Conservation (phyloP, 2,888 invertebrate genomes). For the Pollenia amentaria region DNA sequence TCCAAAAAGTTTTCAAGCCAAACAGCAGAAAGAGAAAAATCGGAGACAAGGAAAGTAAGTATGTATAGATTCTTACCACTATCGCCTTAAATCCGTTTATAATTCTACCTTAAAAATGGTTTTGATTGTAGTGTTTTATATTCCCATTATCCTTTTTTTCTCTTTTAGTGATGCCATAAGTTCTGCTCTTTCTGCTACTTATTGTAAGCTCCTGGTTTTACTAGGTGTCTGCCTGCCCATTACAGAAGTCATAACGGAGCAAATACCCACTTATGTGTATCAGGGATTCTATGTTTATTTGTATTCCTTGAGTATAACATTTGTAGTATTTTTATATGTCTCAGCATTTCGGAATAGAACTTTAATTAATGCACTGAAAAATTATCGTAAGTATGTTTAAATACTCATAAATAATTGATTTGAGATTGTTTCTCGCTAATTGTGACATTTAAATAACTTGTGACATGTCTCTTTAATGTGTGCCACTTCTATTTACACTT, state of each 20-base stretch:
- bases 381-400: constrained; percentile 82
- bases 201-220: constrained; percentile 93
- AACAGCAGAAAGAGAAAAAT: constrained; percentile 83
- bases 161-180: constrained; percentile 88
- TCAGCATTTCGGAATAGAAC: constrained; percentile 88
- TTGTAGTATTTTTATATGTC: constrained; percentile 90
- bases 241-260: constrained; percentile 92
- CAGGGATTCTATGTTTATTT: constrained; percentile 94
- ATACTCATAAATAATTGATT: too few species aligned
- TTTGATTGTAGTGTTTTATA: neutral
- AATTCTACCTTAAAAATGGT: neutral
- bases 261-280: constrained; percentile 90
- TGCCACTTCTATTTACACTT: too few species aligned
- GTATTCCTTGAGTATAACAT: constrained; percentile 90
- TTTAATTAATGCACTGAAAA: constrained; percentile 87
- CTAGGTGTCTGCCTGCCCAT: constrained; percentile 94
- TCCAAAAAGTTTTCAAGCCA: constrained; percentile 80
- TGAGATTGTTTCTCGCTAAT: too few species aligned
- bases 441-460: too few species aligned
- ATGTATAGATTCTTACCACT: neutral
- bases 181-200: constrained; percentile 91
- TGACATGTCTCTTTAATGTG: too few species aligned
- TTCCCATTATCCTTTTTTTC: neutral
- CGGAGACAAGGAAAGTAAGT: constrained; percentile 85
- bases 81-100: neutral